Base-by-base conservation (phyloP, 1,140 invertebrate genomes). In the Euschistus heros region DNA sequence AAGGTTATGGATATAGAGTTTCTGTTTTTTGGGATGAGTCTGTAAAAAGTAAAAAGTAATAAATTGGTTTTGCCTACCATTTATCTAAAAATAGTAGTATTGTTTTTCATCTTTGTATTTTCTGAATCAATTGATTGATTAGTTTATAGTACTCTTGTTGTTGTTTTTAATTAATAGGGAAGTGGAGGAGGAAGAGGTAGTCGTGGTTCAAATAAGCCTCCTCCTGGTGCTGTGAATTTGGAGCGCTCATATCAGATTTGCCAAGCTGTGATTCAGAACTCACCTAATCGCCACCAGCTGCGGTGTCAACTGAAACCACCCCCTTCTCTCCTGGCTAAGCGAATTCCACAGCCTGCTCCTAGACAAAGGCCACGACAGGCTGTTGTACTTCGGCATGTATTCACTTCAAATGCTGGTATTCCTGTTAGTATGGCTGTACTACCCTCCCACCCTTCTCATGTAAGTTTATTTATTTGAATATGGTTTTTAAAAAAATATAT, bases 161-260 rank as follows among this genome's bases (percentile, higher is more conserved):
- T n/a, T 5, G 10, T 64, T 54, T 27, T 27, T 52, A n/a, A 8
- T 27, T 55, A 3, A 54, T 10, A 50, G 47, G 22, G 47, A n/a
- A 61, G 61, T 24, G 44, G 67, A 4, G n/a, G 66, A 18, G 47
- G 52, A 44, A 57, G 66, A 61, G 55, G 65, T 24, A 30, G 82
- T 44, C 79, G 78, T 46, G 74, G 79, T 13, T 80, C 80, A 27
- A 84, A 80, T 52, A 89, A 88, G 75, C 83, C 89, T 65, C 90
- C 89, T 6, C 89, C 90, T 0, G 90, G 90, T 5, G 87, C 87
- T 24, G 89, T 95, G 8, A 96, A 96, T 76, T 77, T 96, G 15
- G 92, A 95, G 74, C 80, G 94, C 33, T 96, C 93, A 71, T 93
- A 95, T 74, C 92, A 96, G 76, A 97, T 97, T 70, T 96, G 93